These are phyloP conservation scores for Protobothrops mucrosquamatus DNA, from an alignment of 2,113 vertebrate species.

Conservation along the genomic window DNA sequence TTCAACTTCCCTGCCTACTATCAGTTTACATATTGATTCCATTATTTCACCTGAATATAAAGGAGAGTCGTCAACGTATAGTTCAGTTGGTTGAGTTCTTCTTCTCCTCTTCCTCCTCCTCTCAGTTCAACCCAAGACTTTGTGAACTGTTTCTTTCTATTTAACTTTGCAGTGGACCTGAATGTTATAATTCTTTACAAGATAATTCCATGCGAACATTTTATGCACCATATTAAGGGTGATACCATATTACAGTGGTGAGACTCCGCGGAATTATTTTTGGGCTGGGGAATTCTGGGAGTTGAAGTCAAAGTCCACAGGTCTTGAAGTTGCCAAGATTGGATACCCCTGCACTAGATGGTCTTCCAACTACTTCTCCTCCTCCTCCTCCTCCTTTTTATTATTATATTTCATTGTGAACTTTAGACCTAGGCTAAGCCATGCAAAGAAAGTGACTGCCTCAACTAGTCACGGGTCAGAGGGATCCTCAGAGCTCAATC, in stretches of 20 bases:
- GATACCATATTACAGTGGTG: not conserved
- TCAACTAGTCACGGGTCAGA: not conserved
- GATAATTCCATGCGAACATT: not conserved
- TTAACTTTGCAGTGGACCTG: not conserved
- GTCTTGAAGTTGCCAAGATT: no score
- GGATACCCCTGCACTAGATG: no score
- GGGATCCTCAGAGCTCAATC: not conserved
- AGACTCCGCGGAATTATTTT: not conserved
- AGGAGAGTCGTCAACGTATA: not conserved
- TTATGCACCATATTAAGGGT: not conserved
- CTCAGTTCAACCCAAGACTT: not conserved
- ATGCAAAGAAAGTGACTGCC: not conserved
- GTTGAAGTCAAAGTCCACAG: no score
- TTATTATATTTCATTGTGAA: not conserved
- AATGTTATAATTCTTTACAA: not conserved
- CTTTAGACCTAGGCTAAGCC: not conserved
- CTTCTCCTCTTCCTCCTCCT: not conserved
- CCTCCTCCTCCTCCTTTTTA: not conserved
- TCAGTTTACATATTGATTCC: not conserved
- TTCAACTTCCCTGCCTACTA: not conserved
- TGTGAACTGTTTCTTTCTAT: not conserved
- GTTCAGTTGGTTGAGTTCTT: not conserved
- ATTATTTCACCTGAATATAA: not conserved
- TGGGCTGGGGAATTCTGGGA: no score
- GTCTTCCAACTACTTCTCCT: not conserved